These are phyloP conservation scores for Erpetoichthys calabaricus DNA, from an alignment of 2,797 vertebrate species.

Conservation along the genomic window DNA sequence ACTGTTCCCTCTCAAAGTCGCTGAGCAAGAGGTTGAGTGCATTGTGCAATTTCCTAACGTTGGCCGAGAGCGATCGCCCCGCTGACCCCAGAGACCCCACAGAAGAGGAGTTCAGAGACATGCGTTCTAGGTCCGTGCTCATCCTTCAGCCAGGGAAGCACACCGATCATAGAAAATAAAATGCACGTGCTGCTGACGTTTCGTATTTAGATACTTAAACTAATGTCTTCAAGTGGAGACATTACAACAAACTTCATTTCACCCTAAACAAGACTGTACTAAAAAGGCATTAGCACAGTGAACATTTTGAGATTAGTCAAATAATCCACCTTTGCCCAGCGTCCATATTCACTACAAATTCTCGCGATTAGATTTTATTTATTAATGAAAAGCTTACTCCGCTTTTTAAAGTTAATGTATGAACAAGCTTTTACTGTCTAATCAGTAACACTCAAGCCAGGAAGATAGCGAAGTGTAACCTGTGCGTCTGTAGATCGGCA, in stretches of 20 bases:
- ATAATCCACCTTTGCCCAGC: too few species aligned
- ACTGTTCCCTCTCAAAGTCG: conserved; percentile 81
- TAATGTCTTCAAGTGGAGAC: too few species aligned
- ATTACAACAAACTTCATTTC: not conserved
- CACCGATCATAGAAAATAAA: conserved; percentile 2
- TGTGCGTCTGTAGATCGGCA: too few species aligned
- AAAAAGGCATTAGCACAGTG: not conserved
- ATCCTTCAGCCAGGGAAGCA: conserved; percentile 36
- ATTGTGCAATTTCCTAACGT: conserved; percentile 84
- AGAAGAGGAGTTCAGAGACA: conserved; percentile 57
- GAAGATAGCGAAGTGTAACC: too few species aligned
- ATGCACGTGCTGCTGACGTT: not conserved
- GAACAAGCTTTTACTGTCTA: too few species aligned
- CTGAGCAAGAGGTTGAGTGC: conserved; percentile 80
- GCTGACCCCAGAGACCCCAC: conserved; percentile 56
- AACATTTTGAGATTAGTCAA: too few species aligned
- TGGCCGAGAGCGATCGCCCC: conserved; percentile 74
- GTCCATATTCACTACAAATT: too few species aligned
- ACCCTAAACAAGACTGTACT: not conserved
- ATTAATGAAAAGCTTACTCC: too few species aligned
- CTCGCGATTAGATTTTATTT: too few species aligned
- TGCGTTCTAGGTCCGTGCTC: conserved; percentile 71
- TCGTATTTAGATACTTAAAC: too few species aligned
- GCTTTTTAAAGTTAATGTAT: too few species aligned
- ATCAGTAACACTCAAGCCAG: too few species aligned